phyloP scores from a whole-genome alignment of 2,113 vertebrate species.

The Chaenogobius annularis region DNA sequence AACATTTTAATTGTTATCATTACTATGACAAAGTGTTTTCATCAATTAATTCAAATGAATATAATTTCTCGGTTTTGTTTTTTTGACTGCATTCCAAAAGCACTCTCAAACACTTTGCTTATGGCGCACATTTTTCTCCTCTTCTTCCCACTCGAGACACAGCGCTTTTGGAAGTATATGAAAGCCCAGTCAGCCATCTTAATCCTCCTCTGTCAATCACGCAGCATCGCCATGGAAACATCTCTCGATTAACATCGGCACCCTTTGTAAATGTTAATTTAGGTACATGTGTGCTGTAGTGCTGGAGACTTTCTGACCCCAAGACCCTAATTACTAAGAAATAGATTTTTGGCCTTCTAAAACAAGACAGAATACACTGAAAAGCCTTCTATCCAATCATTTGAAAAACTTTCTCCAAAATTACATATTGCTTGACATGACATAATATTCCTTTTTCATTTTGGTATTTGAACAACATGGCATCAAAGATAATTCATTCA shows the following conservation, averaged over 20 bases:
- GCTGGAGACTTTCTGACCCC: not conserved
- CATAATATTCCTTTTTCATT: too few species aligned
- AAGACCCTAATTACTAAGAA: not conserved
- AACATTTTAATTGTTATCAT: too few species aligned
- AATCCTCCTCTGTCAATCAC: slow-evolving; percentile 79
- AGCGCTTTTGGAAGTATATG: slow-evolving; percentile 79
- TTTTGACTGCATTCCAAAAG: slow-evolving; percentile 24
- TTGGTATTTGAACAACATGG: too few species aligned
- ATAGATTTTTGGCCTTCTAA: not conserved
- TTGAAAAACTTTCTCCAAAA: too few species aligned
- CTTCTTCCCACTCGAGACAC: slow-evolving; percentile 56
- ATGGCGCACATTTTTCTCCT: slow-evolving; percentile 56
- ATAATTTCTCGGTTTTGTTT: too few species aligned
- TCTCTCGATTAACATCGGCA: slow-evolving; percentile 68
- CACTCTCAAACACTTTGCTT: slow-evolving; percentile 67
- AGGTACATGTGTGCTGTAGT: not conserved
- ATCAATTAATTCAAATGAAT: too few species aligned
- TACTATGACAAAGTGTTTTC: too few species aligned
- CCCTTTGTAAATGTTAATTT: slow-evolving; percentile 19
- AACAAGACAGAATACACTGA: too few species aligned
- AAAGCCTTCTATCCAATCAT: too few species aligned
- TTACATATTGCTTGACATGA: too few species aligned
- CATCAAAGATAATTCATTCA: too few species aligned
- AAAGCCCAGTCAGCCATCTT: slow-evolving; percentile 82
- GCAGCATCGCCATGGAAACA: slow-evolving; percentile 76